Evolutionary conservation across 2,888 invertebrate species (phyloP).

Genomic region (Poecilobothrus nobilitatus): DNA sequence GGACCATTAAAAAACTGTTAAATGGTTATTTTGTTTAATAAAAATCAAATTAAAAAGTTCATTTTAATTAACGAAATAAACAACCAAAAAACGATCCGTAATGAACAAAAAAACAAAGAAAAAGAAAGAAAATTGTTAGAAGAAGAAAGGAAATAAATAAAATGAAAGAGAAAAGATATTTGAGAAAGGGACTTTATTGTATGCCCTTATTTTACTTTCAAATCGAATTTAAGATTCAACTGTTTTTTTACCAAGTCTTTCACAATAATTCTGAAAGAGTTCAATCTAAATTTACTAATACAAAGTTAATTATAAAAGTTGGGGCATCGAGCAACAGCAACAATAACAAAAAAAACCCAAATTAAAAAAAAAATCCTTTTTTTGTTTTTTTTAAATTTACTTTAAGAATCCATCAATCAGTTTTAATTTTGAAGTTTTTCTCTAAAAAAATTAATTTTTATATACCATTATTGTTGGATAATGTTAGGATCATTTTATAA

Average conservation of each 20-base stretch:
- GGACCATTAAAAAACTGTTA: conserved; percentile 3
- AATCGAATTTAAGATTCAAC: background rate
- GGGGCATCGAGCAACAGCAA: no score
- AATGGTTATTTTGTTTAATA: conserved; percentile 3
- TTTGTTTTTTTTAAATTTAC: background rate
- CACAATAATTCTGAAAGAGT: no score
- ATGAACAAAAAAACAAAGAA: background rate
- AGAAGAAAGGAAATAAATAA: background rate
- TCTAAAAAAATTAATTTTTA: background rate
- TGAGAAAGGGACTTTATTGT: background rate
- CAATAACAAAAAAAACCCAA: no score
- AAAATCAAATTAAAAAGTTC: conserved; percentile 6
- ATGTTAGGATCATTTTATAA: no score
- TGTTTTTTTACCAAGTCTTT: no score
- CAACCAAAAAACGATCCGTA: background rate
- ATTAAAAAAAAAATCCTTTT: background rate
- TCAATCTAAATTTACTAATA: no score
- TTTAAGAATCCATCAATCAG: conserved; percentile 8
- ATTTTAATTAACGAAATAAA: conserved; percentile 6
- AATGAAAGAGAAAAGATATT: background rate
- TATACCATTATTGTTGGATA: background rate
- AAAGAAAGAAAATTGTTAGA: background rate
- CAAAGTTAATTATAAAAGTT: no score
- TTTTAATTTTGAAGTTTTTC: conserved; percentile 10
- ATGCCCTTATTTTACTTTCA: background rate